Evolutionary conservation across 2,888 invertebrate species (phyloP), one percentile per base, ranked within the genome.

Genomic region (Drosophila paracracens): DNA sequence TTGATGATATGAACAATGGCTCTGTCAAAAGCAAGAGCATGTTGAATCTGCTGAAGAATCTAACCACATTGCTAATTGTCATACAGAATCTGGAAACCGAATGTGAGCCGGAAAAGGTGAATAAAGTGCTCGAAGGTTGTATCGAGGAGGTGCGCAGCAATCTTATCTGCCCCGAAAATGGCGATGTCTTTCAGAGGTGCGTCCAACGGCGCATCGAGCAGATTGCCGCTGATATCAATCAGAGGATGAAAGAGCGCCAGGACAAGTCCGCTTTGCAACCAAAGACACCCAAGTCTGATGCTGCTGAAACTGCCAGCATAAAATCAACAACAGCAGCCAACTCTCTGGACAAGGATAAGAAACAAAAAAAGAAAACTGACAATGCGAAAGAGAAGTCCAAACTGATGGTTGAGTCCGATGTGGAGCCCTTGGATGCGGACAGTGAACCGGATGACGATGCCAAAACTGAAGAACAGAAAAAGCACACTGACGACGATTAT

Each of bases 41-140:
- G 90, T 94, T 97, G 72, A 95, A 96, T 76, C 94, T 99, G 65
- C 96, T 99, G 27, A 96, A 97, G 62, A 97, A 97, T 92, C 94
- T 99, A 58, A 97, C 98, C 25, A 98, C 98, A 2, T 94, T 99
- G 38, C 96, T 99, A 95, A 85, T 93, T 63, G 92, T 93, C 3
- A 91, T 92, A 18, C 93, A 93, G 36, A 92, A 93, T 73, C 65
- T 93, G 50, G 94, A 96, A 10, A 89, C 87, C 36, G 92, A 92
- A 10, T 96, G 96, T 92, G 96, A 96, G 2, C 96, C 97, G 91
- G 53, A 65, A 7, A 96, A 97, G 92, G 98, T 97, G 93, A 97
- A 97, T 3, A 98, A 98, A 93, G 98, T 99, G 92, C 94, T 98
- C 63, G 97, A 98, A 93, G 98, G 98, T 27, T 97, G 98, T 48